Percentiles rank a stretch among this genome's conserved stretches.
These are phyloP conservation scores for Melanophora roralis DNA, from an alignment of 2,888 invertebrate genomes.

Conservation along the genomic window DNA sequence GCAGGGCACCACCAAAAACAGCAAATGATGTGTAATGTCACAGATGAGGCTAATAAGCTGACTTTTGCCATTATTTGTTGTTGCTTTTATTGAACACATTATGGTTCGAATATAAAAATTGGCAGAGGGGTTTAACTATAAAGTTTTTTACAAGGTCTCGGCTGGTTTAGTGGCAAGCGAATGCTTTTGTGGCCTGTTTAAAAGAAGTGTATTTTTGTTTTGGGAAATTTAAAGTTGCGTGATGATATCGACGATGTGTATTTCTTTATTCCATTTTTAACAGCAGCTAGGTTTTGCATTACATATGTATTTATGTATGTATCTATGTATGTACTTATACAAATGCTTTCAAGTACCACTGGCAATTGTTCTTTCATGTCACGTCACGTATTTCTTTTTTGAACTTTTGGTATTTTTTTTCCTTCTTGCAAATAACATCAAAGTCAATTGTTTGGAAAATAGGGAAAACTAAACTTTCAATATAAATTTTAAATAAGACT, in stretches of 20 bases:
- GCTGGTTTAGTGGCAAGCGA: conserved; percentile 52
- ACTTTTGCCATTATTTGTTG: conserved; percentile 12
- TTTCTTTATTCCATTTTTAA: not conserved
- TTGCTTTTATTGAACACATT: conserved; percentile 23
- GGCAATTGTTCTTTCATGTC: conserved; percentile 54
- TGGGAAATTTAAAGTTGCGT: conserved; percentile 31
- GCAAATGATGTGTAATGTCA: conserved; percentile 57
- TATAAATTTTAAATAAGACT: conserved; percentile 43
- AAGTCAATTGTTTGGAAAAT: conserved; percentile 76
- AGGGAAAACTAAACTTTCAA: conserved; percentile 63
- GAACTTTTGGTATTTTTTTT: not conserved
- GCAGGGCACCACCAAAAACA: not conserved
- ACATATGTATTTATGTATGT: no score
- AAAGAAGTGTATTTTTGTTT: not conserved
- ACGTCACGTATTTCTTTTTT: conserved; percentile 47
- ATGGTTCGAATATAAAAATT: not conserved
- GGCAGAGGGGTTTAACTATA: not conserved
- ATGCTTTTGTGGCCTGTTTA: conserved; percentile 60
- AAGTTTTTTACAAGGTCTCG: conserved; percentile 57
- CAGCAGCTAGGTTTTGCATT: no score
- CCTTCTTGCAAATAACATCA: conserved; percentile 70
- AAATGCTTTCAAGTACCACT: not conserved
- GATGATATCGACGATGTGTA: conserved; percentile 28
- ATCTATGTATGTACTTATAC: no score
- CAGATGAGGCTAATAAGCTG: conserved; percentile 58